These are phyloP conservation scores for Drosophila serrata DNA, from an alignment of 1,140 invertebrate genomes.

Conservation along the genomic window DNA sequence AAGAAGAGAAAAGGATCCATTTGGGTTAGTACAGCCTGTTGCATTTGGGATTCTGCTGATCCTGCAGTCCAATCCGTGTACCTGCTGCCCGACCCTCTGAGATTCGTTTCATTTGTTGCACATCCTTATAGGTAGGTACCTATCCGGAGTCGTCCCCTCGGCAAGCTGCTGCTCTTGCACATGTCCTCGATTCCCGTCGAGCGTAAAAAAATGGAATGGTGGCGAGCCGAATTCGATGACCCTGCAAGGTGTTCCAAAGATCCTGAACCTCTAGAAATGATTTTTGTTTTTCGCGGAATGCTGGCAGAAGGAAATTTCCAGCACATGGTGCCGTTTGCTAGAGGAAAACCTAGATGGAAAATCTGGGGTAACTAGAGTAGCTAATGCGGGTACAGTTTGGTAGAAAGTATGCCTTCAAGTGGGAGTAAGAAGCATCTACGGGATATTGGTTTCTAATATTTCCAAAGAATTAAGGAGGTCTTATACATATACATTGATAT, in stretches of 20 bases:
- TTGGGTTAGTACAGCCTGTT: slow-evolving; percentile 69
- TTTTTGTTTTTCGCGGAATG: slow-evolving; percentile 48
- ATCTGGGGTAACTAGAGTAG: slow-evolving; percentile 15
- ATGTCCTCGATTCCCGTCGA: slow-evolving; percentile 66
- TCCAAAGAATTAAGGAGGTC: background rate
- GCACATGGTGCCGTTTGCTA: slow-evolving; percentile 19
- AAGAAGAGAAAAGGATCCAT: slow-evolving; percentile 58
- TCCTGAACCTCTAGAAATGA: slow-evolving; percentile 53
- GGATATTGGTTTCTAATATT: background rate
- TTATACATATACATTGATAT: background rate
- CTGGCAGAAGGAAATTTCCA: slow-evolving; percentile 30
- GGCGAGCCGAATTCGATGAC: slow-evolving; percentile 64
- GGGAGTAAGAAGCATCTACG: background rate
- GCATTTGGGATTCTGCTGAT: slow-evolving; percentile 62
- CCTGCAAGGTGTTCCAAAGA: slow-evolving; percentile 78
- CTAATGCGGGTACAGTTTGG: slow-evolving; percentile 44
- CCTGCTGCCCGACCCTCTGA: slow-evolving; percentile 69
- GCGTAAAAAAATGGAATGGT: slow-evolving; percentile 40
- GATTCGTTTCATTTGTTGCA: slow-evolving; percentile 78
- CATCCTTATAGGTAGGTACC: slow-evolving; percentile 6
- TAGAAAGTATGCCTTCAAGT: background rate
- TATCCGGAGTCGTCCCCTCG: slow-evolving; percentile 19
- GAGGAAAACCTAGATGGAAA: slow-evolving; percentile 20
- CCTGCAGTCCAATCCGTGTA: slow-evolving; percentile 52
- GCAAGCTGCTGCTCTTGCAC: slow-evolving; percentile 77